These are phyloP conservation scores for Nephrotoma appendiculata DNA, from an alignment of 2,888 invertebrate species.

Conservation along the genomic window DNA sequence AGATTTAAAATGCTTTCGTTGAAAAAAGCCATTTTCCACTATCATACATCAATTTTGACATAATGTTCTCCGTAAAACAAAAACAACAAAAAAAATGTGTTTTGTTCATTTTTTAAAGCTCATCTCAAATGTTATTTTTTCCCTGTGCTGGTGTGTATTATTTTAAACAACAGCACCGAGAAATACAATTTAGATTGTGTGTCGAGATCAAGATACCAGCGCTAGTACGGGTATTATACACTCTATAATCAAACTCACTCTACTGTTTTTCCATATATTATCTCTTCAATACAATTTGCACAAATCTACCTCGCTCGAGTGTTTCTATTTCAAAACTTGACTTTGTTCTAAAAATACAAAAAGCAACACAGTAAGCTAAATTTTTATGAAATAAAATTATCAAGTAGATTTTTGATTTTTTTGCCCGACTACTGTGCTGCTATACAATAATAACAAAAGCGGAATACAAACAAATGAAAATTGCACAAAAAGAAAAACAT, in stretches of 20 bases:
- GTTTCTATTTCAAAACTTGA: not conserved
- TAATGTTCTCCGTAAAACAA: too few relatives aligned
- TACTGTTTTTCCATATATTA: not conserved
- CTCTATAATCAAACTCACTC: not conserved
- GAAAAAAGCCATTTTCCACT: too few relatives aligned
- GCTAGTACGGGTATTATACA: too few relatives aligned
- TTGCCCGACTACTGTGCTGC: not conserved
- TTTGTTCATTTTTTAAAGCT: too few relatives aligned
- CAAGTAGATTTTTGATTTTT: not conserved
- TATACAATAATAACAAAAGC: not conserved
- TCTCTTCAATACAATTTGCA: not conserved
- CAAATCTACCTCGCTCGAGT: not conserved
- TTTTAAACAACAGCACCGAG: too few relatives aligned
- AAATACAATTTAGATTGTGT: too few relatives aligned
- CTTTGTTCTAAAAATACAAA: not conserved
- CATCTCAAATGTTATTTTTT: too few relatives aligned
- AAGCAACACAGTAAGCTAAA: not conserved
- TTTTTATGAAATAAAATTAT: not conserved
- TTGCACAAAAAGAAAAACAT: not conserved
- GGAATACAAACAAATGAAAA: not conserved
- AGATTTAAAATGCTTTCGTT: too few relatives aligned
- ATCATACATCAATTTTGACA: too few relatives aligned
- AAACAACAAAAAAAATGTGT: too few relatives aligned
- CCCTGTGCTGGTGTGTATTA: too few relatives aligned
- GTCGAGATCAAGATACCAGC: too few relatives aligned